Evolutionary conservation across 1,140 invertebrate genomes (phyloP), one percentile per base, ranked within the genome.

Genomic region (Trichomalopsis sarcophagae): DNA sequence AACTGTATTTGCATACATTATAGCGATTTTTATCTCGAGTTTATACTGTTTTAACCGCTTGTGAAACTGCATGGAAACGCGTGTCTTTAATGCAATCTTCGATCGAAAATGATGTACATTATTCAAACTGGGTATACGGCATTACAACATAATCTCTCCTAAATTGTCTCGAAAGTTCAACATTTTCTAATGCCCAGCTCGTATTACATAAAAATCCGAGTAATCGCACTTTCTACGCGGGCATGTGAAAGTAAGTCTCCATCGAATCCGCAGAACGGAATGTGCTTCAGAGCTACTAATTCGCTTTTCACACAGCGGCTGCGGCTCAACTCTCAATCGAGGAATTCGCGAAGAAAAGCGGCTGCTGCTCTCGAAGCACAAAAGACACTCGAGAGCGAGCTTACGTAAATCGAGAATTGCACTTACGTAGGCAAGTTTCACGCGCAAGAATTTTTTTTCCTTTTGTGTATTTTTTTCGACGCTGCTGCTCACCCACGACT

Each of bases 371-470:
- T 62, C 55, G 55, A 62, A 62, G 21, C 50, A 62, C 73, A 87
- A 87, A 88, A 75, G 55, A 85, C 68, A 71, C 78, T 81, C 62
- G 73, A n/a, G 82, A 62, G 77, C 82, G 83, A 90, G 90, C 89
- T 85, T 91, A 91, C 86, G 89, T 87, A 90, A 90, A 89, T 87
- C 87, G 82, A 82, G 87, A 87, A 90, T 90, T 87, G 88, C 84
- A 86, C 87, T 90, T 88, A 87, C 87, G 87, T 87, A 85, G 88
- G 86, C 75, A 88, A 87, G 47, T 50, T 50, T 50, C 47, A 17
- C 11, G 47, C 13, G 13, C 47, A 50, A 14, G 14, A 13, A 62
- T 62, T 62, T 62, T 62, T 84, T 85, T 7, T 66, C 17, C 27
- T 23, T 47, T 36, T 36, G 50, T 79, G 11, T 78, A 21, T n/a